These are phyloP conservation scores for Torymus texanus DNA, from an alignment of 2,888 invertebrate genomes.

Conservation along the genomic window DNA sequence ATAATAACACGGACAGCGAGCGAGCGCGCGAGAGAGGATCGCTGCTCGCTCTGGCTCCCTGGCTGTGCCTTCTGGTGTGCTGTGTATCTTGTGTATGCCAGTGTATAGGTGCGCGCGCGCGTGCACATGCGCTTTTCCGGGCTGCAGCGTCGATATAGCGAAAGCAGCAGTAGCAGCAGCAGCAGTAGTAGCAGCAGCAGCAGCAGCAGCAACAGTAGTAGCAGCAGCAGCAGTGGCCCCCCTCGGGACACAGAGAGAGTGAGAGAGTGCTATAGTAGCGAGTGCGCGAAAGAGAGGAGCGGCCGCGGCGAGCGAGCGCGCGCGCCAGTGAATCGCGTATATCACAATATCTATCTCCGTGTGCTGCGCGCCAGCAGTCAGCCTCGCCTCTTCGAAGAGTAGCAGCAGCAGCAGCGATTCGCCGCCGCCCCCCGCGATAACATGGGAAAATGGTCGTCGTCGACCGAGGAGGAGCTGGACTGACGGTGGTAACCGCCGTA, in stretches of 20 bases:
- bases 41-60: constrained; percentile 3
- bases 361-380: no score
- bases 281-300: constrained; percentile 1
- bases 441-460: constrained; percentile 51
- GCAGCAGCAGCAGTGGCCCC: no score
- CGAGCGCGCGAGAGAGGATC: constrained; percentile 18
- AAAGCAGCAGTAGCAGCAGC: neutral
- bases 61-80: neutral
- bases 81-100: neutral
- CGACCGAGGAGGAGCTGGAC: neutral
- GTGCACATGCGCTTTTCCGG: constrained; percentile 53
- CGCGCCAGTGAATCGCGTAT: neutral
- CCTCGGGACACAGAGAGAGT: neutral
- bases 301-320: neutral
- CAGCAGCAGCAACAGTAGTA: no score
- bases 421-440: neutral
- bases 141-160: constrained; percentile 41
- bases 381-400: neutral
- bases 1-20: constrained; percentile 15
- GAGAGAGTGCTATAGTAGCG: neutral
- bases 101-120: constrained; percentile 22
- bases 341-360: no score
- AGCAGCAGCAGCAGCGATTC: neutral
- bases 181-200: no score
- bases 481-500: neutral